Conservation (phyloP, 1,140 invertebrate genomes). For the Drosophila subobscura region DNA sequence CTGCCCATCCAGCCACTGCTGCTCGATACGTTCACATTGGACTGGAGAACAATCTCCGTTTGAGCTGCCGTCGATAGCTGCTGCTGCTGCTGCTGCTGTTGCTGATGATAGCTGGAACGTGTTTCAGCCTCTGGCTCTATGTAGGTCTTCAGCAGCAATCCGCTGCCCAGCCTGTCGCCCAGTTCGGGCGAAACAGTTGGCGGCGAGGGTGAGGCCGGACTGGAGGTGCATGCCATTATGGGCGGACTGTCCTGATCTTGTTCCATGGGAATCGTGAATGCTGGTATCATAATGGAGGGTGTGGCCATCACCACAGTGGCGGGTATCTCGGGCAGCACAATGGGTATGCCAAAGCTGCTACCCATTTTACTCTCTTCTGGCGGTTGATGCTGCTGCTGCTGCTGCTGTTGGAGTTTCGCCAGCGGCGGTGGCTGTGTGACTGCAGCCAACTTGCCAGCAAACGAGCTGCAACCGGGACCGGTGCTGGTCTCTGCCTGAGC, state of each 20-base stretch:
- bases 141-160: constrained; percentile 46
- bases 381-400: not conserved
- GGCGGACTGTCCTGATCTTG: constrained; percentile 35
- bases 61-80: not conserved
- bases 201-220: constrained; percentile 7
- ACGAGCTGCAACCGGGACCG: constrained; percentile 10
- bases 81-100: constrained; percentile 13
- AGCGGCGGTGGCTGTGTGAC: constrained; percentile 29
- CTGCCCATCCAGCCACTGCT: not conserved
- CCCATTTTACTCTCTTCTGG: constrained; percentile 1
- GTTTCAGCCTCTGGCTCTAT: constrained; percentile 2
- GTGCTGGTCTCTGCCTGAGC: not conserved
- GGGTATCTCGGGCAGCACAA: constrained; percentile 73
- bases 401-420: constrained; percentile 4
- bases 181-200: constrained; percentile 12
- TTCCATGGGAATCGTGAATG: constrained; percentile 41
- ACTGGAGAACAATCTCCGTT: constrained; percentile 2
- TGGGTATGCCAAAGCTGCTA: constrained; percentile 61
- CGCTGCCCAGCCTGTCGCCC: not conserved
- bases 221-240: not conserved
- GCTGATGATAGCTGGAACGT: constrained; percentile 2
- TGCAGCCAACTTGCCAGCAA: constrained; percentile 31
- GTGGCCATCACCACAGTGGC: constrained; percentile 70
- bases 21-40: not conserved
- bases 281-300: constrained; percentile 35